Percentiles rank a stretch among this genome's conserved stretches.
Evolutionary conservation across 64 coral and sea anemone genomes (phyloP).

Genomic region (Porites australiensis): DNA sequence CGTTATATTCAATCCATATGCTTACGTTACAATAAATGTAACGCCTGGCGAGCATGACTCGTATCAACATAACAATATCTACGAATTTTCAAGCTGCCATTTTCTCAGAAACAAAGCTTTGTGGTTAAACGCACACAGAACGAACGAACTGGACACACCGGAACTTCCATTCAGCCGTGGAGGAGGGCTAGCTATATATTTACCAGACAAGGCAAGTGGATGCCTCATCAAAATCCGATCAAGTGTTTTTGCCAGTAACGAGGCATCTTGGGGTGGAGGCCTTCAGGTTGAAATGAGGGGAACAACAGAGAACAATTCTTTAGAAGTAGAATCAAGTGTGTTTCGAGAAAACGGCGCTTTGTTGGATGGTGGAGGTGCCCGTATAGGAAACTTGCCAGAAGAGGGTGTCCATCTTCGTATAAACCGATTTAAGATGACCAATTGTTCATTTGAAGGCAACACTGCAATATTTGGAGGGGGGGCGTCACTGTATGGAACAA

Average conservation of each 20-base stretch:
- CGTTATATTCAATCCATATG: constrained; percentile 47
- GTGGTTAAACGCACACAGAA: constrained; percentile 13
- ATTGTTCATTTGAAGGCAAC: constrained; percentile 58
- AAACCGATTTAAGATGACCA: constrained; percentile 21
- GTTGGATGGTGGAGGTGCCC: constrained; percentile 72
- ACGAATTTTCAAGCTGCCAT: constrained; percentile 49
- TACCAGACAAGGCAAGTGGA: constrained; percentile 52
- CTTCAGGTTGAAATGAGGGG: constrained; percentile 54
- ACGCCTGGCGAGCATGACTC: constrained; percentile 11
- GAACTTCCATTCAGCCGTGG: constrained; percentile 73
- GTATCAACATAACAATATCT: constrained; percentile 72
- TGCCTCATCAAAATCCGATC: constrained; percentile 71
- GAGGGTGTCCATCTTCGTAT: neutral
- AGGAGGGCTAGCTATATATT: constrained; percentile 77
- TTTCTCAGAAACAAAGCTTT: constrained; percentile 78
- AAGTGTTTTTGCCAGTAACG: constrained; percentile 59
- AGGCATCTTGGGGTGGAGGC: constrained; percentile 81
- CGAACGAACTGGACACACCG: constrained; percentile 47
- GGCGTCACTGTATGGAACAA: constrained; percentile 67
- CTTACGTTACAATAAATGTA: constrained; percentile 41
- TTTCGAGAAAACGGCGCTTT: constrained; percentile 71
- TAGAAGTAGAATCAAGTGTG: constrained; percentile 23
- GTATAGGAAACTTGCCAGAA: constrained; percentile 44
- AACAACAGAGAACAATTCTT: constrained; percentile 43
- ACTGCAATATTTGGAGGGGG: constrained; percentile 72